phyloP scores from a whole-genome alignment of 2,888 invertebrate species.

The Vannuccia rotundouncinata region DNA sequence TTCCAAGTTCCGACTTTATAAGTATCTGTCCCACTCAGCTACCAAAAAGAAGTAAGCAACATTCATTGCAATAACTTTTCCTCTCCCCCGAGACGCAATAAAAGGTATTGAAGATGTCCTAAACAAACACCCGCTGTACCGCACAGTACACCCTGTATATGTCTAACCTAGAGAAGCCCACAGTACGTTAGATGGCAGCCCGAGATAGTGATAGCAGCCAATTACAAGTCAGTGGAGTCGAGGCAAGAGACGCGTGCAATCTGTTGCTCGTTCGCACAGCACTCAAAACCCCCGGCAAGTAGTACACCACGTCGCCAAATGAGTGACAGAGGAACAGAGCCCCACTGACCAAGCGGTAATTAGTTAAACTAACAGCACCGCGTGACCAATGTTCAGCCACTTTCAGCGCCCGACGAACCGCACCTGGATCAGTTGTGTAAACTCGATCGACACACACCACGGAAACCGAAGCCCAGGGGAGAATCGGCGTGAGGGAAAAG shows the following conservation, averaged over 20 bases:
- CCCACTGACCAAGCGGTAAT: background rate
- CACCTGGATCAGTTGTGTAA: background rate
- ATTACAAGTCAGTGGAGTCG: too few relatives aligned
- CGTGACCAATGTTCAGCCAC: background rate
- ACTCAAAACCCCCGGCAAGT: too few relatives aligned
- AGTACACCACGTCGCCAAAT: background rate
- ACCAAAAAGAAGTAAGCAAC: slow-evolving; percentile 47
- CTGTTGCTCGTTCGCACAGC: too few relatives aligned
- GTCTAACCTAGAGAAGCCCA: too few relatives aligned
- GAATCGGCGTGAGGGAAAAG: background rate
- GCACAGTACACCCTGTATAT: too few relatives aligned
- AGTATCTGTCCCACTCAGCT: background rate
- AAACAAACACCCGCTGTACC: background rate
- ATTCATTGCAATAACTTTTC: too few relatives aligned
- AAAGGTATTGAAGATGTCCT: background rate
- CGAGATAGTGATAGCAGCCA: too few relatives aligned
- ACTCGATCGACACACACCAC: background rate
- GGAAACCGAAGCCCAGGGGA: background rate
- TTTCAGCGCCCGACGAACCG: background rate
- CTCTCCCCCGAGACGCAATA: background rate
- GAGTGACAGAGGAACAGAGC: background rate
- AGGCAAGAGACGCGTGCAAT: background rate
- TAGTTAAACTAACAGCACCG: background rate
- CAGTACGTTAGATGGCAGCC: too few relatives aligned
- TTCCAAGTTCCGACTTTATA: background rate